Conservation (phyloP, 2,888 invertebrate genomes). For the Anoncus sp. region DNA sequence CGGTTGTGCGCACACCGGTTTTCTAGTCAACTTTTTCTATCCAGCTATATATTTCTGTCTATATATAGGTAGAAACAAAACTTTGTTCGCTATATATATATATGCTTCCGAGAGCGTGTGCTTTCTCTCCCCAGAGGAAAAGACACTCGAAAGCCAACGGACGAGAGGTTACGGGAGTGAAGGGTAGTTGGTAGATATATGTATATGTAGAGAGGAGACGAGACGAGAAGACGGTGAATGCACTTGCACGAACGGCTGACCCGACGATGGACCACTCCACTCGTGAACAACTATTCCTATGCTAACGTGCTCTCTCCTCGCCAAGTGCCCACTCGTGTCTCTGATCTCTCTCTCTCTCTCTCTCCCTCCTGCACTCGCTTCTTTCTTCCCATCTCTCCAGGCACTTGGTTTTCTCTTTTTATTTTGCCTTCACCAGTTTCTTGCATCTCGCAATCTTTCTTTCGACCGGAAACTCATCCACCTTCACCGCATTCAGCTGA, state of each 20-base stretch:
- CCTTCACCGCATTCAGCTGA: slow-evolving; percentile 1
- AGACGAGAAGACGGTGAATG: slow-evolving; percentile 41
- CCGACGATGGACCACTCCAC: slow-evolving; percentile 81
- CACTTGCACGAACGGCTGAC: slow-evolving; percentile 76
- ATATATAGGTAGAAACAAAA: slow-evolving; percentile 25
- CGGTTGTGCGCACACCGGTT: slow-evolving; percentile 2
- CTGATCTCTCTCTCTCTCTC: slow-evolving; percentile 49
- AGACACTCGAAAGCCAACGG: slow-evolving; percentile 47
- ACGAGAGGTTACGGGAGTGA: slow-evolving; percentile 10
- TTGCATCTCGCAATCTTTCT: slow-evolving; percentile 30
- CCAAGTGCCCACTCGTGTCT: slow-evolving; percentile 74
- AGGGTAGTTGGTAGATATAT: background rate
- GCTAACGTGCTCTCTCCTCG: slow-evolving; percentile 78
- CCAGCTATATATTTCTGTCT: background rate
- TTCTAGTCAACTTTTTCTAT: slow-evolving; percentile 43
- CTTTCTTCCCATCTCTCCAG: background rate
- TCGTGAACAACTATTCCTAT: slow-evolving; percentile 80
- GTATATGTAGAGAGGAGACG: slow-evolving; percentile 20
- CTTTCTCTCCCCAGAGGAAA: slow-evolving; percentile 16
- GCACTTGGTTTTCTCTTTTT: background rate
- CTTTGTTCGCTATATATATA: slow-evolving; percentile 38
- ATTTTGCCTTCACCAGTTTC: slow-evolving; percentile 9
- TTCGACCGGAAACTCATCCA: slow-evolving; percentile 24
- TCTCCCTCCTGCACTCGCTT: background rate
- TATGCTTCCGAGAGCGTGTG: slow-evolving; percentile 12